phyloP scores from a whole-genome alignment of 1,140 invertebrate genomes.

The Scaptomyza hsui region DNA sequence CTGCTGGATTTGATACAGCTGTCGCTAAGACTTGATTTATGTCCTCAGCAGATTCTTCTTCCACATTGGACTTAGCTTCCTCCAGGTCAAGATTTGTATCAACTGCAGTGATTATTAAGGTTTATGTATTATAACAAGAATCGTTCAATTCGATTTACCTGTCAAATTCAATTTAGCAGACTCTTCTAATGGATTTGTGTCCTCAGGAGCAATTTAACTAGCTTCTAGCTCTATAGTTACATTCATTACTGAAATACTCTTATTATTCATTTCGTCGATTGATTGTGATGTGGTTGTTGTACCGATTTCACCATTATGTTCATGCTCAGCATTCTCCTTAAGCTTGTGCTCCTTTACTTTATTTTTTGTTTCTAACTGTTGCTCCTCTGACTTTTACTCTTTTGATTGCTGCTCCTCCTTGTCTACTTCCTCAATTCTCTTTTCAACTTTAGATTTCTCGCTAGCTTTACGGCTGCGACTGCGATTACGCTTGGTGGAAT shows the following conservation, averaged over 20 bases:
- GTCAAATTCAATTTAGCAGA: too few species aligned
- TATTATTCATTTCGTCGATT: too few species aligned
- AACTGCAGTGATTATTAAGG: neutral
- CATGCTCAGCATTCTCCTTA: neutral
- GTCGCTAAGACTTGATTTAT: too few species aligned
- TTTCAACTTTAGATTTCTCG: conserved; percentile 2
- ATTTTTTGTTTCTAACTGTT: neutral
- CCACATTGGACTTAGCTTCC: too few species aligned
- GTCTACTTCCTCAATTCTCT: neutral
- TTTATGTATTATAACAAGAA: neutral
- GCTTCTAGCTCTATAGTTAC: too few species aligned
- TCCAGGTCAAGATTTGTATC: neutral
- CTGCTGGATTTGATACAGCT: too few species aligned
- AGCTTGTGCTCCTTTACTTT: neutral
- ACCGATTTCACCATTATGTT: too few species aligned
- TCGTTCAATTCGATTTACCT: neutral
- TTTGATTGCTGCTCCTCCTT: neutral
- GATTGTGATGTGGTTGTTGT: too few species aligned
- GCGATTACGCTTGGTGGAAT: conserved; percentile 42
- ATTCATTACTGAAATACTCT: too few species aligned
- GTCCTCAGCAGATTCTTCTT: too few species aligned
- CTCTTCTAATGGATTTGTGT: too few species aligned
- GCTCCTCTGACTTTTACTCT: neutral
- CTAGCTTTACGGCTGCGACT: conserved; percentile 37
- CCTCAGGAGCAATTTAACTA: too few species aligned